Base-by-base conservation (phyloP, 2,113 vertebrate species). In the Dicentrarchus labrax region DNA sequence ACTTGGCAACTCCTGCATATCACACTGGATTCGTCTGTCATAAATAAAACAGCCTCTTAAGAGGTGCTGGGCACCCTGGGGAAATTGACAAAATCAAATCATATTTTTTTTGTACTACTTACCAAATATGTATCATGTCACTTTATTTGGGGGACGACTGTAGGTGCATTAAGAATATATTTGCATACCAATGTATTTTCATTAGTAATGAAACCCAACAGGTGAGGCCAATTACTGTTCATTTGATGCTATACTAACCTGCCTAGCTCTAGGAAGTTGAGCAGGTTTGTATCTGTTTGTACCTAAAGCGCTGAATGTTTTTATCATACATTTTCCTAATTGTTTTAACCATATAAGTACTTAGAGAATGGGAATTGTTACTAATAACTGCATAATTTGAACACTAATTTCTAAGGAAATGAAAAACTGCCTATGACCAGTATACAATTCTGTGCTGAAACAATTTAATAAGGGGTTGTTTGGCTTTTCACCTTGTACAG, bases 1-100 rank as follows among this genome's bases (percentile, higher is more conserved):
- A 16, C 7, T 60, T 43, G 16, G 68, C 75, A 84, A 83, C 47
- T 86, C 61, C 65, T 71, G 62, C 56, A 67, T 48, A 68, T 70
- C 54, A 87, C 62, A 73, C 64, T 82, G 67, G 78, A 80, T 70
- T 85, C 72, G 64, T 78, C 57, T 64, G 1, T 47, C 53, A 76
- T 76, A 76, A 77, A 80, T 73, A 66, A 79, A 83, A 61, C 24
- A 51, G 19, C 16, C 16, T 62, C 9, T 17, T 45, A 21, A 21
- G 45, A 81, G 12, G 39, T 59, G 36, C 22, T 70, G 47, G 19
- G 5, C 22, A 39, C 12, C 24, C 65, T 56, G 47, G 51, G 60
- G 21, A 72, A 12, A 48, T 1, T 56, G 68, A 24, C 21, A 2
- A 67, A 38, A 67, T 24, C n/a, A 48, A 24, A 41, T 8, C 2